Evolutionary conservation across 2,797 vertebrate genomes (phyloP).

Genomic region (Sebastes minor): DNA sequence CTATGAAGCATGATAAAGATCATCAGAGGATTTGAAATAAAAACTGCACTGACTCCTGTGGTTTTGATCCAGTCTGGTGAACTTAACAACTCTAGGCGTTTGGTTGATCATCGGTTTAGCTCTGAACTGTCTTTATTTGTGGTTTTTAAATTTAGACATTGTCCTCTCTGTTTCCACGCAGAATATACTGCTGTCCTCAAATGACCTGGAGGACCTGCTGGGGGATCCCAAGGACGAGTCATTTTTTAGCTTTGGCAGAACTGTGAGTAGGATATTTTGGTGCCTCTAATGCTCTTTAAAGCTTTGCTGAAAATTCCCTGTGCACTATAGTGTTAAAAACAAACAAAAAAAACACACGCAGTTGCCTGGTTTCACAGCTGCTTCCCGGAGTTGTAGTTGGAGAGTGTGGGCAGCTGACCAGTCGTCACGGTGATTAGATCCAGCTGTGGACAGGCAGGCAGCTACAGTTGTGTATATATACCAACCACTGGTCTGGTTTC

Average conservation of each 20-base stretch:
- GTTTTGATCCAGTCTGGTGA: constrained; percentile 49
- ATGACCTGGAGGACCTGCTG: constrained; percentile 78
- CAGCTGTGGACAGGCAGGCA: constrained; percentile 37
- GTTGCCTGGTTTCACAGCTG: constrained; percentile 28
- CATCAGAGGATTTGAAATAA: constrained; percentile 23
- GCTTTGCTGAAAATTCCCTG: neutral
- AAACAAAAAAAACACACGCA: neutral
- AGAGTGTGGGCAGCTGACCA: constrained; percentile 27
- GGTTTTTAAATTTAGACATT: constrained; percentile 4
- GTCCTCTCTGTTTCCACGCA: constrained; percentile 46
- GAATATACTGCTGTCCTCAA: constrained; percentile 77
- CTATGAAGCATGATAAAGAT: constrained; percentile 25
- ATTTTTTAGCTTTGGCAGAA: constrained; percentile 18
- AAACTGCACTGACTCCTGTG: constrained; percentile 32
- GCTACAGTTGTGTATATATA: neutral
- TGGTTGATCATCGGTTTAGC: constrained; percentile 18
- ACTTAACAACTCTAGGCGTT: constrained; percentile 27
- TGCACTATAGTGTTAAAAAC: neutral
- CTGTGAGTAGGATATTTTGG: constrained; percentile 62
- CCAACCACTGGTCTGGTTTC: constrained; percentile 35
- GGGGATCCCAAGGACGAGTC: constrained; percentile 46
- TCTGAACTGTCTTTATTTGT: constrained; percentile 4
- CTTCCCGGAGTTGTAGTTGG: neutral
- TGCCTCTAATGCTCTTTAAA: neutral
- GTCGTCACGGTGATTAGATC: constrained; percentile 31